Percentiles rank a stretch among this genome's conserved stretches.
Conservation (phyloP, 2,888 invertebrate genomes). For the Cetonia aurata region DNA sequence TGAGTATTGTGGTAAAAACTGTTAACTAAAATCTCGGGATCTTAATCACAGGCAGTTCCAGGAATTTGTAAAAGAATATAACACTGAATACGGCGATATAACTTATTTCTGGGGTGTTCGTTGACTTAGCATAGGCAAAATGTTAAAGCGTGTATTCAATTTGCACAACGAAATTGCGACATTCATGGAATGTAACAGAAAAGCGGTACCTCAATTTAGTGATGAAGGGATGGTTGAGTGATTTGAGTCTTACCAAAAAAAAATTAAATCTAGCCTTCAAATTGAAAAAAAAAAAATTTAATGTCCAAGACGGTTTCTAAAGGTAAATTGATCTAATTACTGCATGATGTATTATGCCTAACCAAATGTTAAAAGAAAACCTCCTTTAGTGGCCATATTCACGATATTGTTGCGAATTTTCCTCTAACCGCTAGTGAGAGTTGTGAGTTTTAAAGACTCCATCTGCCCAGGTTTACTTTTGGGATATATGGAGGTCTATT, state of each 20-base stretch:
- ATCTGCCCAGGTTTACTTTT: too few species aligned
- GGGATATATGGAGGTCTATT: too few species aligned
- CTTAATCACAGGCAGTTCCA: conserved; percentile 7
- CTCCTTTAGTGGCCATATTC: too few species aligned
- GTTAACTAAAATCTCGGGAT: neutral
- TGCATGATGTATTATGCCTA: too few species aligned
- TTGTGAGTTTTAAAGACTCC: too few species aligned
- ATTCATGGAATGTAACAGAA: conserved; percentile 53
- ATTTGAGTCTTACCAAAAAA: neutral
- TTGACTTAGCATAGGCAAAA: conserved; percentile 53
- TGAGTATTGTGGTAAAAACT: conserved; percentile 1
- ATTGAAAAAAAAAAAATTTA: too few species aligned
- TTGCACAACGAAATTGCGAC: conserved; percentile 52
- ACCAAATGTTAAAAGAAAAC: too few species aligned
- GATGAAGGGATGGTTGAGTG: neutral
- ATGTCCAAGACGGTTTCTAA: too few species aligned
- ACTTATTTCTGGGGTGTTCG: conserved; percentile 54
- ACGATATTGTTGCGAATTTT: too few species aligned
- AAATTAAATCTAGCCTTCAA: too few species aligned
- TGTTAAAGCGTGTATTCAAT: conserved; percentile 50
- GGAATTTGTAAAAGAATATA: conserved; percentile 54
- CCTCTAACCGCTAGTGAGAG: too few species aligned
- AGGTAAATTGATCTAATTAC: too few species aligned
- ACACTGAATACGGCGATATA: conserved; percentile 52
- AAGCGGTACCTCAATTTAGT: conserved; percentile 44